These are phyloP conservation scores for Pygoscelis adeliae DNA, from an alignment of 2,113 vertebrate species.

Conservation along the genomic window DNA sequence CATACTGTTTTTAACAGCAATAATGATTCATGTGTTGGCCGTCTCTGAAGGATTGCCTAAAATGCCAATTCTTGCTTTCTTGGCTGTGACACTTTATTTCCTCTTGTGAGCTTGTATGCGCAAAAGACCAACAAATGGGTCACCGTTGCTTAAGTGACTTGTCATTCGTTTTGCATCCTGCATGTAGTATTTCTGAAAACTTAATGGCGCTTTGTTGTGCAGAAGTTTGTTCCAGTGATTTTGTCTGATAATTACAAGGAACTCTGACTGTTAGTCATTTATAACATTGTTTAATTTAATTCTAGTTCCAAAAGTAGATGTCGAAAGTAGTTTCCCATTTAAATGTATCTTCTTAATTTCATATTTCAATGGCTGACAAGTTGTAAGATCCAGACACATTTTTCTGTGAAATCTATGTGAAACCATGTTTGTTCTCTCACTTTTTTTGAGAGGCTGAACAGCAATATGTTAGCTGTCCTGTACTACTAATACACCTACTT, in stretches of 20 bases:
- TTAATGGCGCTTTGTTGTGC: neutral
- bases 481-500: neutral
- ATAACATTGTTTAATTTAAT: neutral
- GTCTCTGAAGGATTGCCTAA: neutral
- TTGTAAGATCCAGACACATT: neutral
- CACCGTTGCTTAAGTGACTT: neutral
- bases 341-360: neutral
- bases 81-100: neutral
- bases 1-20: neutral
- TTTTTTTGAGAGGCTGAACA: neutral
- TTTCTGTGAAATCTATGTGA: neutral
- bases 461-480: neutral
- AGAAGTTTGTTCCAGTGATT: neutral
- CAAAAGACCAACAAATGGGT: neutral
- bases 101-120: neutral
- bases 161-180: neutral
- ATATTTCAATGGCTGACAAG: neutral
- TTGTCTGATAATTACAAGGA: neutral
- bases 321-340: neutral
- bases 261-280: neutral
- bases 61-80: neutral
- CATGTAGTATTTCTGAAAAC: neutral
- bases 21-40: neutral
- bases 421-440: neutral
- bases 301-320: neutral